Evolutionary conservation across 1,140 invertebrate genomes (phyloP), one percentile per base, ranked within the genome.

Genomic region (Microplitis demolitor): DNA sequence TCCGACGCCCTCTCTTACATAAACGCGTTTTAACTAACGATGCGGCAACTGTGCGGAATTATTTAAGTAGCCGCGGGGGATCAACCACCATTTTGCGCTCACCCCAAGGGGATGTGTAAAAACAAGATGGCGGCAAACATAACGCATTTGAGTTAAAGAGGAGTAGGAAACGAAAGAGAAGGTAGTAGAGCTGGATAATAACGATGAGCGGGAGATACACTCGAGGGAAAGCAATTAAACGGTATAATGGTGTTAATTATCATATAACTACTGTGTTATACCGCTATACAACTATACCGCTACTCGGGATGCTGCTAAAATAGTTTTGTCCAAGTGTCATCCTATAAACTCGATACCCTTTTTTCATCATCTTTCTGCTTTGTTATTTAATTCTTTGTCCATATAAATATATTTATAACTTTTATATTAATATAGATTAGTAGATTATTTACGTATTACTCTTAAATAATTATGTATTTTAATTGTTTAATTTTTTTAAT

Each of bases 81-180:
- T 83, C 79, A 82, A 81, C 79, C 78, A 80, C 81, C 83, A 83
- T 83, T 83, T 85, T 83, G 79, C 78, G 76, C 70, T 74, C 75
- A 75, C 69, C 45, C 73, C 68, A 73, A 58, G 39, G 75, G 56
- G 60, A 35, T 37, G 8, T 35, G 60, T 77, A 76, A 79, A 80
- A 83, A 81, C 80, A 82, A 81, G 78, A 82, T 82, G 80, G 80
- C 79, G 75, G 66, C 53, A 31, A 76, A 54, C 73, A 35, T 9
- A 31, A 16, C 11, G 14, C 11, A 37, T 50, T 33, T 14, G 9
- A 51, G 63, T 31, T 9, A 6, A 34, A 61, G 13, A 63, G 13
- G 61, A 14, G 35, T 24, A 24, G n/a, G n/a, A 45, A 4, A 4
- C 4, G 3, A 33, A 39, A 51, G 35, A 54, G n/a, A 54, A 24